Conservation (phyloP, 1,140 invertebrate species). For the Plectrocnemia conspersa region DNA sequence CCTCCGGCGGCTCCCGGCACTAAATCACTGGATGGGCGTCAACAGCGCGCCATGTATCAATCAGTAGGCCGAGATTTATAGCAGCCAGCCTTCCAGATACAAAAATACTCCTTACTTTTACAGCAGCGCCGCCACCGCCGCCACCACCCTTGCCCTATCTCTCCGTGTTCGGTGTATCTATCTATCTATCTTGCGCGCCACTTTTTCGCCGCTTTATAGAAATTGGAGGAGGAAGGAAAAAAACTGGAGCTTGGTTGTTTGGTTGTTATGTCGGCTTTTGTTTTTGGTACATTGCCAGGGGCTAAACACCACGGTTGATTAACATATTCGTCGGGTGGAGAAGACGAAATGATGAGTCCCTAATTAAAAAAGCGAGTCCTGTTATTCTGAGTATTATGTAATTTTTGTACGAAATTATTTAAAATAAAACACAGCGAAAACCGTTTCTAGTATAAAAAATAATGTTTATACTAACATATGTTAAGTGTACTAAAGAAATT, state of each 20-base stretch:
- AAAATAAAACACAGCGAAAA: no score
- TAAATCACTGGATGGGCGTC: slow-evolving; percentile 54
- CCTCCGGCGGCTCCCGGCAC: slow-evolving; percentile 36
- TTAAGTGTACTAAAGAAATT: no score
- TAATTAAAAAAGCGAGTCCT: no score
- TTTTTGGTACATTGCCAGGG: slow-evolving; percentile 13
- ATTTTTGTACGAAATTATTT: no score
- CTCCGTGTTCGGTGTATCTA: no score
- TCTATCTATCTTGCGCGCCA: no score
- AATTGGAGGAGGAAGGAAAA: not conserved
- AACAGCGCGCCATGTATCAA: slow-evolving; percentile 54
- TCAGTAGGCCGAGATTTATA: slow-evolving; percentile 50
- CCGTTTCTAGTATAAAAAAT: no score
- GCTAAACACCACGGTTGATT: slow-evolving; percentile 20
- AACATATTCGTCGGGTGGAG: no score
- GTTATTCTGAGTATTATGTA: not conserved
- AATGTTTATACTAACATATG: no score
- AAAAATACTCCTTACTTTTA: slow-evolving; percentile 25
- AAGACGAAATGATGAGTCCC: no score
- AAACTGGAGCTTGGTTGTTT: not conserved
- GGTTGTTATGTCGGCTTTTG: slow-evolving; percentile 14
- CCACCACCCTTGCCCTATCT: no score
- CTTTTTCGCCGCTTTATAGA: not conserved
- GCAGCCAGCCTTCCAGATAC: slow-evolving; percentile 29
- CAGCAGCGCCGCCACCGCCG: not conserved